phyloP scores from a whole-genome alignment of 2,113 vertebrate species.

The Pardalotus punctatus region DNA sequence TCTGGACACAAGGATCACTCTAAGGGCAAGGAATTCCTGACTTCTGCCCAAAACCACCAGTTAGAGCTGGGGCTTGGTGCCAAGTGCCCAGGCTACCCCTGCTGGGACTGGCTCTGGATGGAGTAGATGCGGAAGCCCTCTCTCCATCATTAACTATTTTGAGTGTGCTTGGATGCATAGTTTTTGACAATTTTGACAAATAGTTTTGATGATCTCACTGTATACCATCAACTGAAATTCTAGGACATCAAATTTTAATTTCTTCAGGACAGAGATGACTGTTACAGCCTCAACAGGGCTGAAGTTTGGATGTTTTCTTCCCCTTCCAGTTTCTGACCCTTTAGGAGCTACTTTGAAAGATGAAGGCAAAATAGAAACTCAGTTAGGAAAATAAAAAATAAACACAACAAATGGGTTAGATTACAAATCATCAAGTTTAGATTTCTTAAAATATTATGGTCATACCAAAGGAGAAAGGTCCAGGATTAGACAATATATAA shows the following conservation, averaged over 20 bases:
- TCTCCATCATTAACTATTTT: background rate
- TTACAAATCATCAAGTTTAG: background rate
- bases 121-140: background rate
- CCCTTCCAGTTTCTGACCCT: background rate
- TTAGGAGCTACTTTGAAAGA: background rate
- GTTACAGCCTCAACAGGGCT: background rate
- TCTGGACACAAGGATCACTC: background rate
- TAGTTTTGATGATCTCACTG: background rate
- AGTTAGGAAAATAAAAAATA: background rate
- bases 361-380: background rate
- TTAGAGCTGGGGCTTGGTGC: background rate
- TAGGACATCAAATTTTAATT: background rate
- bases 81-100: background rate
- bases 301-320: background rate
- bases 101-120: background rate
- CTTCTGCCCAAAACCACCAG: background rate
- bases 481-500: background rate
- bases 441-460: background rate
- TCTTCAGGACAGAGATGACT: background rate
- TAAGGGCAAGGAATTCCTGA: background rate
- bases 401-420: background rate
- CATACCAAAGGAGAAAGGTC: background rate
- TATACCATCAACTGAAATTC: background rate
- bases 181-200: background rate
- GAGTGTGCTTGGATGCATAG: background rate